Percentiles rank a stretch among this genome's conserved stretches.
phyloP scores from a whole-genome alignment of 2,113 vertebrate species.

The Rhombomys opimus region DNA sequence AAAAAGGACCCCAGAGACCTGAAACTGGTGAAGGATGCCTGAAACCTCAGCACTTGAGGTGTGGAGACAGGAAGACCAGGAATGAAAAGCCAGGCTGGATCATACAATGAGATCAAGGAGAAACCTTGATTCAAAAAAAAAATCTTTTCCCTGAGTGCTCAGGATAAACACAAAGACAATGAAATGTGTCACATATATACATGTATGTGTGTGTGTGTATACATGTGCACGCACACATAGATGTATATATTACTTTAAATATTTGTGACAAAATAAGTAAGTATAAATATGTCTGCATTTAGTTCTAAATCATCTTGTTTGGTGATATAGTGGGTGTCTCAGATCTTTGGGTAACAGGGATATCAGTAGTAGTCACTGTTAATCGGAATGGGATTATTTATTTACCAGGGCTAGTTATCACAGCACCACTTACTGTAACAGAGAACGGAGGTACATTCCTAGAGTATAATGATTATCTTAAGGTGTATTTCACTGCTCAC shows the following conservation, averaged over 20 bases:
- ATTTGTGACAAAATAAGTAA: neutral
- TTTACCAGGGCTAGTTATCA: neutral
- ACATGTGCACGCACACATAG: neutral
- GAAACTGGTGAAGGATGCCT: no score
- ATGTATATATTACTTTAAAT: neutral
- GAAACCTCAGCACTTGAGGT: no score
- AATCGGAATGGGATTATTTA: neutral
- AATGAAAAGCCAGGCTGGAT: neutral
- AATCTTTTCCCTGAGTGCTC: neutral
- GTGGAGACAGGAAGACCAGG: neutral
- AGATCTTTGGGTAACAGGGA: neutral
- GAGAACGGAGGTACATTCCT: neutral
- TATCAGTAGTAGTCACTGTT: neutral
- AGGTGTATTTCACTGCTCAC: slow-evolving; percentile 12
- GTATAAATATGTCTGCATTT: neutral
- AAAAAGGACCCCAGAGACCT: neutral
- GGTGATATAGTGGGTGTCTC: neutral
- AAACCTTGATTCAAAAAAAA: neutral
- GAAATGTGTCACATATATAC: neutral
- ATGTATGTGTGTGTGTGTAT: neutral
- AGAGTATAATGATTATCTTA: neutral
- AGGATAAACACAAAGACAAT: neutral
- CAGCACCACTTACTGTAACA: neutral
- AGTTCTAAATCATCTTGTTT: neutral
- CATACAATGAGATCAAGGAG: neutral